Conservation (phyloP, 2,113 vertebrate species). For the Micromys minutus region DNA sequence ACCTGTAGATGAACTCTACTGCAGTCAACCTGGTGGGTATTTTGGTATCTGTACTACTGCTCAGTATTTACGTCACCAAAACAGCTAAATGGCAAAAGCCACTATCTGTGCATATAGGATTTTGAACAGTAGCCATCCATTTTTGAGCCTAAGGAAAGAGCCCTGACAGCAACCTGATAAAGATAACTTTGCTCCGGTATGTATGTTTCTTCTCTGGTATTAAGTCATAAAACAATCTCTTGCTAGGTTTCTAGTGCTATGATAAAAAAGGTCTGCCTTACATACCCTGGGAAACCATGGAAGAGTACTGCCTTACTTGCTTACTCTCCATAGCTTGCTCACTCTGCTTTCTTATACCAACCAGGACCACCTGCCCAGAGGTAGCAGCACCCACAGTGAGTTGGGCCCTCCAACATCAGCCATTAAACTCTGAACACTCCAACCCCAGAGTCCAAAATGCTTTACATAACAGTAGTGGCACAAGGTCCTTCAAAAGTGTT, state of each 20-base stretch:
- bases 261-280: neutral
- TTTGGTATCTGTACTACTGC: neutral
- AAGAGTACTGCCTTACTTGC: neutral
- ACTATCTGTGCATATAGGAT: neutral
- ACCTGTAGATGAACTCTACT: conserved; percentile 19
- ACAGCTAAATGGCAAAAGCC: neutral
- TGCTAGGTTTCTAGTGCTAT: neutral
- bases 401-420: neutral
- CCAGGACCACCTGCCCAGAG: neutral
- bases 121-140: neutral
- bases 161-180: neutral
- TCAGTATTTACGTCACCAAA: neutral
- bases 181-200: neutral
- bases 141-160: neutral
- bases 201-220: neutral
- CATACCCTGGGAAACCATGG: neutral
- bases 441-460: neutral
- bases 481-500: neutral
- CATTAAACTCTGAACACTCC: neutral
- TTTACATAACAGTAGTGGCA: neutral
- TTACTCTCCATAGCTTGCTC: neutral
- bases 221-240: neutral
- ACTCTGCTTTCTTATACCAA: neutral
- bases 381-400: neutral
- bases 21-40: neutral